These are phyloP conservation scores for Drosophila yooni DNA, from an alignment of 2,888 invertebrate genomes.

Conservation along the genomic window DNA sequence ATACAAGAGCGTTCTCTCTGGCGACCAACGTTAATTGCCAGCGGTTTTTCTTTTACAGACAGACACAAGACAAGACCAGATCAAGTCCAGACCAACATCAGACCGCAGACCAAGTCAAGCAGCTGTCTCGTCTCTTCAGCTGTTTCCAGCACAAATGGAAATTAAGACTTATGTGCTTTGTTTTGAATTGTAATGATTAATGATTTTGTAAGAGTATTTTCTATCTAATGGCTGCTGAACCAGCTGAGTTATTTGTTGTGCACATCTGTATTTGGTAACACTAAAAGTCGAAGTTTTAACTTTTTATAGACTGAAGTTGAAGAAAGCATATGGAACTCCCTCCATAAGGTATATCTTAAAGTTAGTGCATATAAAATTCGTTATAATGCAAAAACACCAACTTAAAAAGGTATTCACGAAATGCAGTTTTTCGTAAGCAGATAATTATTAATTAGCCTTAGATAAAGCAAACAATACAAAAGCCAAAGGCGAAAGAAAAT, in stretches of 20 bases:
- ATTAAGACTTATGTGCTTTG: slow-evolving; percentile 20
- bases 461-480: not conserved
- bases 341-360: not conserved
- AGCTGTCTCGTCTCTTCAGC: slow-evolving; percentile 35
- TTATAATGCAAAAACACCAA: not conserved
- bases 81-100: slow-evolving; percentile 17
- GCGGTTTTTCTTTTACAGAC: slow-evolving; percentile 24
- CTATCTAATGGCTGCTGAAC: not conserved
- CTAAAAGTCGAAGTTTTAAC: no score
- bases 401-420: not conserved
- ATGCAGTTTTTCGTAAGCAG: not conserved
- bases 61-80: slow-evolving; percentile 4
- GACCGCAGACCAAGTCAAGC: slow-evolving; percentile 33
- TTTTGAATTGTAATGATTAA: not conserved
- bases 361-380: not conserved
- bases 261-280: not conserved
- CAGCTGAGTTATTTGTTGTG: not conserved
- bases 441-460: not conserved
- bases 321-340: no score
- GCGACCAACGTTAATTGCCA: slow-evolving; percentile 65
- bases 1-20: slow-evolving; percentile 21
- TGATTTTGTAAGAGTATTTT: not conserved
- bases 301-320: no score
- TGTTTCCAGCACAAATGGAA: slow-evolving; percentile 47
- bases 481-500: not conserved